Percentiles rank a stretch among this genome's conserved stretches.
Evolutionary conservation across 2,797 vertebrate species (phyloP).

Genomic region (Sternotherus odoratus): DNA sequence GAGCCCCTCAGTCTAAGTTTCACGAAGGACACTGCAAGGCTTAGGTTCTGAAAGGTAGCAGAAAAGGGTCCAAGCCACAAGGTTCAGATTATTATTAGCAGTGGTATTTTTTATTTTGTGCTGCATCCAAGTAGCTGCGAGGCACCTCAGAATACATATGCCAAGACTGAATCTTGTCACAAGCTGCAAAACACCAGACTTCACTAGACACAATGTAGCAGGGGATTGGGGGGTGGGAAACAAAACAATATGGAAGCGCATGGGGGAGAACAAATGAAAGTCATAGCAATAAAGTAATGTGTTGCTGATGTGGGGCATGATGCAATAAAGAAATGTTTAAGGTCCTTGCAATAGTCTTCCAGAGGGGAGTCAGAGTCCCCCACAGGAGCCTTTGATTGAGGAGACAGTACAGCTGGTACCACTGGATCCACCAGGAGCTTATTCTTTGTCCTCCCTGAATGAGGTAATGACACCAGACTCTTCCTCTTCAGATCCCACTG

Average conservation of each 20-base stretch:
- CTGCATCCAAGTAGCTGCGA: background rate
- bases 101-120: background rate
- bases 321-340: background rate
- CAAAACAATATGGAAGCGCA: background rate
- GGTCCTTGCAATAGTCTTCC: no score
- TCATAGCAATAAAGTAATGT: background rate
- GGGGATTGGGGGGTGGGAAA: background rate
- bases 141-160: background rate
- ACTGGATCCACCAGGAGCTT: no score
- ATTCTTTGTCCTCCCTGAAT: no score
- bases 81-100: background rate
- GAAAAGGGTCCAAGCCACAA: background rate
- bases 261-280: fast-evolving
- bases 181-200: background rate
- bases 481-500: no score
- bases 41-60: background rate
- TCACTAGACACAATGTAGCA: background rate
- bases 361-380: no score
- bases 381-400: no score
- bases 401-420: no score
- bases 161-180: background rate
- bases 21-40: background rate
- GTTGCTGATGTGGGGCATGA: background rate
- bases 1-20: background rate
- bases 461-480: no score